These are phyloP conservation scores for Dermatemys mawii DNA, from an alignment of 2,113 vertebrate species.

Conservation along the genomic window DNA sequence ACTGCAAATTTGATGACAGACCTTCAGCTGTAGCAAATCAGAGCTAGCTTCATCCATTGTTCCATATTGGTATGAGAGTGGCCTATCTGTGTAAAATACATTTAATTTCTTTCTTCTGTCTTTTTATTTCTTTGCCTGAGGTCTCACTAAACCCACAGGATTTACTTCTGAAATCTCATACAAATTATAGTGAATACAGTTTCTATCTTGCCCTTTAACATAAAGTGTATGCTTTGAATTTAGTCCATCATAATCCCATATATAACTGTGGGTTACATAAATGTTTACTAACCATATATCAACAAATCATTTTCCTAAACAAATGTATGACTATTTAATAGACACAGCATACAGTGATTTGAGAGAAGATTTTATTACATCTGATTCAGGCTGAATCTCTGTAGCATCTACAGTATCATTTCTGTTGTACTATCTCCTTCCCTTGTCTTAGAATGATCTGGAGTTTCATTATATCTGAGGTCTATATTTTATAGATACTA, in stretches of 20 bases:
- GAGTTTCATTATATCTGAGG: neutral
- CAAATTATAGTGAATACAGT: neutral
- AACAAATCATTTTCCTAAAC: neutral
- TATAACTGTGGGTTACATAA: neutral
- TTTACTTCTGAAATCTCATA: neutral
- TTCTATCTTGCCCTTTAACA: neutral
- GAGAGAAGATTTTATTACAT: neutral
- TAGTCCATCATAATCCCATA: neutral
- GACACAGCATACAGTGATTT: neutral
- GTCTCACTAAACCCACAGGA: neutral
- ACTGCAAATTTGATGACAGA: neutral
- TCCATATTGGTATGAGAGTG: neutral
- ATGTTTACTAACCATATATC: neutral
- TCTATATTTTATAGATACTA: neutral
- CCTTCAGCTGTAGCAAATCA: neutral
- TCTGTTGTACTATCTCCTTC: neutral
- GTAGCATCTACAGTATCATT: neutral
- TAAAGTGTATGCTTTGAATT: neutral
- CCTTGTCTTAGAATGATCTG: neutral
- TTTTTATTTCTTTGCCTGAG: neutral
- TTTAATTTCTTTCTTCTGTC: constrained; percentile 6
- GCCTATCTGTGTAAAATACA: neutral
- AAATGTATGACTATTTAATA: neutral
- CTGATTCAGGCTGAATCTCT: neutral
- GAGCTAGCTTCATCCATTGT: neutral